A percentile compares a stretch with the other conserved stretches of the same genome.
Conservation (phyloP, 1,140 invertebrate species). For the Drosophila ambigua region DNA sequence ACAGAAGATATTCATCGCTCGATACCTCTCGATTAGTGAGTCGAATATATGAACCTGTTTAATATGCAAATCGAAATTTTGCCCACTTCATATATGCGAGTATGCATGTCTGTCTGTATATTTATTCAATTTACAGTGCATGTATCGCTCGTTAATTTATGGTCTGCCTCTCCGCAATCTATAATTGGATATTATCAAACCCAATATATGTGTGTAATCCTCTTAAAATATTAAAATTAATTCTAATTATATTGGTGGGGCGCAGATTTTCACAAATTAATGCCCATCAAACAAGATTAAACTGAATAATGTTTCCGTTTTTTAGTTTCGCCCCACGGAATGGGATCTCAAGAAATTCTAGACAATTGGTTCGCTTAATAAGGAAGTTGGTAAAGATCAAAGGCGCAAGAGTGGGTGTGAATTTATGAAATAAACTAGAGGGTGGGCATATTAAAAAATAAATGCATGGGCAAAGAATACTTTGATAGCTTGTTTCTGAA, state of each 20-base stretch:
- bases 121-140: slow-evolving; percentile 31
- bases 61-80: slow-evolving; percentile 46
- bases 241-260: slow-evolving; percentile 18
- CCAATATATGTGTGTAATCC: slow-evolving; percentile 30
- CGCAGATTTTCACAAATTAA: slow-evolving; percentile 9
- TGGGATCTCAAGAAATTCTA: neutral
- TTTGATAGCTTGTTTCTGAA: no score
- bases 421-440: no score
- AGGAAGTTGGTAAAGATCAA: slow-evolving; percentile 4
- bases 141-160: slow-evolving; percentile 32
- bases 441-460: no score
- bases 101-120: neutral
- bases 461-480: no score
- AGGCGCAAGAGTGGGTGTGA: no score
- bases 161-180: neutral
- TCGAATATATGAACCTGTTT: slow-evolving; percentile 27
- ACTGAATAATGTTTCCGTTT: slow-evolving; percentile 24
- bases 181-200: slow-evolving; percentile 32
- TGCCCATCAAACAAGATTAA: slow-evolving; percentile 4
- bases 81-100: slow-evolving; percentile 28
- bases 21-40: slow-evolving; percentile 42
- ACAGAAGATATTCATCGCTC: slow-evolving; percentile 16
- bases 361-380: neutral
- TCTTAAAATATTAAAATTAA: slow-evolving; percentile 26
- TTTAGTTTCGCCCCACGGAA: neutral